These are phyloP conservation scores for Apotomis turbidana DNA, from an alignment of 2,888 invertebrate genomes.

Conservation along the genomic window DNA sequence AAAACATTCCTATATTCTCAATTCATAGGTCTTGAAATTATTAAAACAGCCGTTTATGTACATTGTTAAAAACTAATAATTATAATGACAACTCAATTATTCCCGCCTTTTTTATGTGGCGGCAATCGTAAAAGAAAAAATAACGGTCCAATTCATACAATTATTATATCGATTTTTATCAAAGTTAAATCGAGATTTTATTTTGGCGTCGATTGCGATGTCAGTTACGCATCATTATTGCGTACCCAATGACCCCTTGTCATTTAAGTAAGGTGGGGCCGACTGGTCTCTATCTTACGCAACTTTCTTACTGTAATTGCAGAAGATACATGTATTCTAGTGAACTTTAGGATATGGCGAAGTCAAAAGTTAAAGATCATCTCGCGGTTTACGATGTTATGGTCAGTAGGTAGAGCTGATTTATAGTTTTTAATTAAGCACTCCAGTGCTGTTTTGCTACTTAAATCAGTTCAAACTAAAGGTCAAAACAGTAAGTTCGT, in stretches of 20 bases:
- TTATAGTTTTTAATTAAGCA: constrained; percentile 31
- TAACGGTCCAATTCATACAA: constrained; percentile 4
- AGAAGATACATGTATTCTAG: constrained; percentile 53
- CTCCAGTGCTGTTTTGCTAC: constrained; percentile 1
- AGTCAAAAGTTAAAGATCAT: constrained; percentile 54
- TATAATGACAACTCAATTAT: no score
- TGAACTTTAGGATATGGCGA: constrained; percentile 56
- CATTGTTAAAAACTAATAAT: no score
- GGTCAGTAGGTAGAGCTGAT: constrained; percentile 41
- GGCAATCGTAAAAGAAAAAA: neutral
- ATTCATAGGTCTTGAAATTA: neutral
- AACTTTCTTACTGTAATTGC: constrained; percentile 53
- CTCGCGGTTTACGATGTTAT: constrained; percentile 47
- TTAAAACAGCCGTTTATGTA: neutral
- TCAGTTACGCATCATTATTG: constrained; percentile 9
- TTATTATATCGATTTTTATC: neutral
- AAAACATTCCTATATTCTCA: neutral
- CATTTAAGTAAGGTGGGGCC: constrained; percentile 59
- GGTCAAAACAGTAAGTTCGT: neutral
- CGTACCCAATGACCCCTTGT: constrained; percentile 52
- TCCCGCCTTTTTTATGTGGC: neutral
- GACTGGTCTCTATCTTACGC: constrained; percentile 57
- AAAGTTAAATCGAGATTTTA: constrained; percentile 7
- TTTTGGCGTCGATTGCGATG: constrained; percentile 8
- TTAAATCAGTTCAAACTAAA: neutral